Evolutionary conservation across 2,888 invertebrate species (phyloP), one percentile per base, ranked within the genome.

Genomic region (Graphium colonna): DNA sequence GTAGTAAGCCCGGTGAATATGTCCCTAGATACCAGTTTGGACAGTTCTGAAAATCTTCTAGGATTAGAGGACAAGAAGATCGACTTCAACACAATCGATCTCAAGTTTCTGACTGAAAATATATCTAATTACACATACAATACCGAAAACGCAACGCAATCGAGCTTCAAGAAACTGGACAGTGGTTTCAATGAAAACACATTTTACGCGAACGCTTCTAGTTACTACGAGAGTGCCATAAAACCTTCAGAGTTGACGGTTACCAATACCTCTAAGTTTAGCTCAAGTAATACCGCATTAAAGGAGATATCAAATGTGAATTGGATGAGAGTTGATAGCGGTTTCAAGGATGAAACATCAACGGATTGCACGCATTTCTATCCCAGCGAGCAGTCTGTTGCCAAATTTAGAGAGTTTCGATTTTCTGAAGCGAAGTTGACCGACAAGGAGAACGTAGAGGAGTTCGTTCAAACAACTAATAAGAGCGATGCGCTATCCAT

Each of bases 191-290:
- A 83, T 55, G 90, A 90, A 53, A 82, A 85, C 44, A 86, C 85
- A 3, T 86, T 84, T 54, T 86, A 79, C 64, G 70, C 72, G 5
- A 84, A 83, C 60, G 82, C 81, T 38, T 86, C 86, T 63, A 87
- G 88, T 75, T 87, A 87, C 60, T 88, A 88, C 53, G 86, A 87
- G 68, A 85, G 88, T 79, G 85, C 87, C 77, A 88, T 88, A 82
- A 87, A 86, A 69, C 86, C 86, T 31, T 87, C 87, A n/a, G 88
- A 87, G 65, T 61, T 88, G 59, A 88, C 87, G 17, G 77, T 86
- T 41, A 83, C 84, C 18, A 77, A 77, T 58, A 48, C 70, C 49
- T 75, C 79, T 1, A 76, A 73, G 51, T 61, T 53, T 40, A 71
- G 64, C 55, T 68, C 60, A 57, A 69, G 61, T 51, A 78, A 79